Percentiles rank a stretch among this genome's conserved stretches.
phyloP scores from a whole-genome alignment of 1,140 invertebrate genomes.

The Ceratosolen solmsi region DNA sequence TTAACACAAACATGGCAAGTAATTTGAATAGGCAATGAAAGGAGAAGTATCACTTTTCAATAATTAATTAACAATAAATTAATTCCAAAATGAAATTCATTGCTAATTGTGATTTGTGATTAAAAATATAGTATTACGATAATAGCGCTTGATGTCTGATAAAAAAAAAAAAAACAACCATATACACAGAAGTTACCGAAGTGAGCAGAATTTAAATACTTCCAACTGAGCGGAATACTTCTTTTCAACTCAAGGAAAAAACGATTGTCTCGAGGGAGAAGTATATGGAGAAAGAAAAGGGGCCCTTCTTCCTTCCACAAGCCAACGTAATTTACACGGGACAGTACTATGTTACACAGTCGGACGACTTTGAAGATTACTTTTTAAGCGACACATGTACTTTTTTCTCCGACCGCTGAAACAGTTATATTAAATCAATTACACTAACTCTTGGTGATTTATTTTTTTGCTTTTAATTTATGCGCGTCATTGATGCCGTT shows the following conservation, averaged over 20 bases:
- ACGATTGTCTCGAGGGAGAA: slow-evolving; percentile 57
- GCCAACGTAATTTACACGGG: slow-evolving; percentile 56
- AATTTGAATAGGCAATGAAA: too few relatives aligned
- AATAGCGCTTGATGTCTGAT: slow-evolving; percentile 5
- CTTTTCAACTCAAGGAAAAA: slow-evolving; percentile 46
- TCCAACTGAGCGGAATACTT: slow-evolving; percentile 39
- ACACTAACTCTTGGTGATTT: not conserved
- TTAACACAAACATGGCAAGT: too few relatives aligned
- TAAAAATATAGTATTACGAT: slow-evolving; percentile 32
- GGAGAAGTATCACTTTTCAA: too few relatives aligned
- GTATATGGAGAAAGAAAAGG: slow-evolving; percentile 51
- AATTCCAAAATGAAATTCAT: too few relatives aligned
- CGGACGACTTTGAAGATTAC: slow-evolving; percentile 55
- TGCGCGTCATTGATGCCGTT: not conserved
- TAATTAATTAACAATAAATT: too few relatives aligned
- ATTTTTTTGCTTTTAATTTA: slow-evolving; percentile 35
- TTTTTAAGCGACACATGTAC: slow-evolving; percentile 43
- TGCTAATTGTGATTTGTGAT: too few relatives aligned
- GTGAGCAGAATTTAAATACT: slow-evolving; percentile 61
- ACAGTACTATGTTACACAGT: slow-evolving; percentile 52
- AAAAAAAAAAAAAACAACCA: slow-evolving; percentile 46
- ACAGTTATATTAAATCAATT: slow-evolving; percentile 26
- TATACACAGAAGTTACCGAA: slow-evolving; percentile 35
- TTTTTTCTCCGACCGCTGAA: not conserved
- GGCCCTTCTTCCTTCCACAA: slow-evolving; percentile 38